Percentiles rank a stretch among this genome's conserved stretches.
phyloP scores from a whole-genome alignment of 2,797 vertebrate species.

The Pelobates cultripes region DNA sequence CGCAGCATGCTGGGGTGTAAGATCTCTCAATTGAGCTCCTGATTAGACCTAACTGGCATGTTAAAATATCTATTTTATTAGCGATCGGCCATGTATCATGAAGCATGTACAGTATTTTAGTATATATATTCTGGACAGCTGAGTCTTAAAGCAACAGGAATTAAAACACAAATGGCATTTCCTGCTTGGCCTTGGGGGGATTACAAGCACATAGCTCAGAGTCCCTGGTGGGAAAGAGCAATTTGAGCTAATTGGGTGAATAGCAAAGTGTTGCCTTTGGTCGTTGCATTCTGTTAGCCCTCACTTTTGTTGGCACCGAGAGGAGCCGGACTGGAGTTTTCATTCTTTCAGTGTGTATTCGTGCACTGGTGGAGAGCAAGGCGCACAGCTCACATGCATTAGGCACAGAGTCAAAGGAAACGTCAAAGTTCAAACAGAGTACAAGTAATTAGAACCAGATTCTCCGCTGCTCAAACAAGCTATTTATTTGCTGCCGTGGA shows the following conservation, averaged over 20 bases:
- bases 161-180: conserved; percentile 84
- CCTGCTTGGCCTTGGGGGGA: conserved; percentile 76
- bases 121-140: conserved; percentile 68
- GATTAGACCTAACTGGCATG: conserved; percentile 64
- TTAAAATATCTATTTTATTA: conserved; percentile 62
- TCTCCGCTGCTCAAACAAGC: conserved; percentile 62
- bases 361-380: conserved; percentile 76
- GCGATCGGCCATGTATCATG: conserved; percentile 64
- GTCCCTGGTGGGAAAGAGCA: conserved; percentile 73
- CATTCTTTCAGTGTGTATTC: conserved; percentile 58
- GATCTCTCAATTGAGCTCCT: conserved; percentile 62
- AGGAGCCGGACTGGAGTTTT: conserved; percentile 62
- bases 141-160: conserved; percentile 67
- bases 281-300: conserved; percentile 78
- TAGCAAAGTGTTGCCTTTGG: conserved; percentile 74
- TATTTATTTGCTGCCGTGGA: neutral
- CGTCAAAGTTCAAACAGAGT: conserved; percentile 90
- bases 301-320: conserved; percentile 80
- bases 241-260: conserved; percentile 81
- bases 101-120: conserved; percentile 68
- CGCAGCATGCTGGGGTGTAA: conserved; percentile 69
- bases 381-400: conserved; percentile 80
- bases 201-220: conserved; percentile 72
- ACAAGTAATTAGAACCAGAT: conserved; percentile 90
- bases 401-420: conserved; percentile 85